A percentile compares a stretch with the other conserved stretches of the same genome.
phyloP scores from a whole-genome alignment of 2,888 invertebrate genomes.

The Emmelina monodactyla region DNA sequence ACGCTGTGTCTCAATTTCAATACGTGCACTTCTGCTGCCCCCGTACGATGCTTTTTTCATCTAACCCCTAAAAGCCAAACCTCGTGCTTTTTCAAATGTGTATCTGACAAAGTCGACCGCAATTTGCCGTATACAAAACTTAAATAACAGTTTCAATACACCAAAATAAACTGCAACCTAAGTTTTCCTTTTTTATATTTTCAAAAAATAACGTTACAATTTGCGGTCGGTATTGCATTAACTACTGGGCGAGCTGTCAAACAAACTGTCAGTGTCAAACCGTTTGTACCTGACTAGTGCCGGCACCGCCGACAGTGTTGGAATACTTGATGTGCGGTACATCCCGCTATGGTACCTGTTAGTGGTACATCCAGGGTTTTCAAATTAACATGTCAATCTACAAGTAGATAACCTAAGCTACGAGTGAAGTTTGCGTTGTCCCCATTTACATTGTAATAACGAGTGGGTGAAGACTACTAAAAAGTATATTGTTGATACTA shows the following conservation, averaged over 20 bases:
- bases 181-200: background rate
- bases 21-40: too few relatives aligned
- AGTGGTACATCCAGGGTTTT: too few relatives aligned
- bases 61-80: constrained; percentile 30
- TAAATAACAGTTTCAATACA: background rate
- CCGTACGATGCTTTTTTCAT: constrained; percentile 31
- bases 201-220: background rate
- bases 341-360: constrained; percentile 71
- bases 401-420: too few relatives aligned
- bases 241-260: background rate
- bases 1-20: too few relatives aligned
- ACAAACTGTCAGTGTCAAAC: too few relatives aligned
- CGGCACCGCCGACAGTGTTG: constrained; percentile 79
- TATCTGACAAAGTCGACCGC: constrained; percentile 24
- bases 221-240: background rate
- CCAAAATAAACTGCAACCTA: too few relatives aligned
- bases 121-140: constrained; percentile 21
- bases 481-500: too few relatives aligned
- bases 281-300: constrained; percentile 73
- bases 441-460: too few relatives aligned
- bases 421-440: too few relatives aligned
- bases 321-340: constrained; percentile 90
- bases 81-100: constrained; percentile 35
- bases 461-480: too few relatives aligned
- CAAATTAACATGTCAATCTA: too few relatives aligned